phyloP scores from a whole-genome alignment of 2,113 vertebrate genomes.

The Montifringilla adamsi region DNA sequence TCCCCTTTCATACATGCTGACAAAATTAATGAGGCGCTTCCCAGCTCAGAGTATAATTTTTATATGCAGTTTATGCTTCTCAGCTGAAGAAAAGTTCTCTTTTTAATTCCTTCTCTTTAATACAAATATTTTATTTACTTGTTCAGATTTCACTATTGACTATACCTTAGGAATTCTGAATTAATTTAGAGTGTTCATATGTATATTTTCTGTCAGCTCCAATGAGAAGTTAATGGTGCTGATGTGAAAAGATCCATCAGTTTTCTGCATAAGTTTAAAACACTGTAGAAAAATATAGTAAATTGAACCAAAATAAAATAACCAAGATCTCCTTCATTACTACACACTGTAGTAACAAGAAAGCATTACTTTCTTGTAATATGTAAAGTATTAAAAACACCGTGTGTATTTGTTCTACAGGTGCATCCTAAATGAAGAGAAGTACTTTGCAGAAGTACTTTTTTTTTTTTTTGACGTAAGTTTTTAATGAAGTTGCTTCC shows the following conservation, averaged over 20 bases:
- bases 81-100: neutral
- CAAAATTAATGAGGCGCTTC: conserved; percentile 18
- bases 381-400: neutral
- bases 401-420: neutral
- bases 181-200: neutral
- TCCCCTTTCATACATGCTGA: neutral
- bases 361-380: neutral
- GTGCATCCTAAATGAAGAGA: neutral
- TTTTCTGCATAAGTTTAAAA: neutral
- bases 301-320: neutral
- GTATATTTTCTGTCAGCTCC: neutral
- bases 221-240: neutral
- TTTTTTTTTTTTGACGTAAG: neutral
- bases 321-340: neutral
- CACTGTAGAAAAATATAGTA: neutral
- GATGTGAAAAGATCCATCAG: neutral
- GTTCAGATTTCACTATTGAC: neutral
- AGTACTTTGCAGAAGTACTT: neutral
- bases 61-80: neutral
- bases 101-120: neutral
- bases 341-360: neutral
- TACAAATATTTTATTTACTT: neutral
- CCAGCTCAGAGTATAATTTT: neutral
- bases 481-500: conserved; percentile 38
- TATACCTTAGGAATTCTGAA: neutral